Conservation (phyloP, 2,113 vertebrate species). For the Erythrolamprus reginae region DNA sequence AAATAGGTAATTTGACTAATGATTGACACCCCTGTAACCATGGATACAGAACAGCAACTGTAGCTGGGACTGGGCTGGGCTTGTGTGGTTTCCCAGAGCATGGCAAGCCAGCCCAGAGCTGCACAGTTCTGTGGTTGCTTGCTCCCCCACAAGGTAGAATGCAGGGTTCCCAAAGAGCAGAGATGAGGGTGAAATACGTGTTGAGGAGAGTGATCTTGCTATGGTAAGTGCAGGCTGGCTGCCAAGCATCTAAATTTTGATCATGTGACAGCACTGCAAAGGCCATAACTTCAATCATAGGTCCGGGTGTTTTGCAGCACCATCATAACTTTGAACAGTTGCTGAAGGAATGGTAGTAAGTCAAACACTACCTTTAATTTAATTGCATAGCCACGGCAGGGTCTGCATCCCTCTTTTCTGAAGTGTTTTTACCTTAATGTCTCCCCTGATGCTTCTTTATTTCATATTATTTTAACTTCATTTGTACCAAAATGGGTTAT, state of each 20-base stretch:
- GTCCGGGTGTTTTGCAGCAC: neutral
- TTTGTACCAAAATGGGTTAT: neutral
- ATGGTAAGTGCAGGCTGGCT: neutral
- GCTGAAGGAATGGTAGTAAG: neutral
- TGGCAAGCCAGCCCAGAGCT: neutral
- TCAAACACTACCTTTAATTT: neutral
- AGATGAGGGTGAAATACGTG: neutral
- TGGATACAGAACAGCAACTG: too few relatives aligned
- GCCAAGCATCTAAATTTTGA: neutral
- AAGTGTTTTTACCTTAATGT: neutral
- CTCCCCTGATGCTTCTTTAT: neutral
- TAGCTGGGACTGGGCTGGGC: neutral
- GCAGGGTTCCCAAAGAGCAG: neutral
- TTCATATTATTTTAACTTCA: neutral
- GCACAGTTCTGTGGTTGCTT: neutral
- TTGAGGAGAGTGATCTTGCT: neutral
- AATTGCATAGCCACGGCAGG: neutral
- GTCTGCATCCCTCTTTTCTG: neutral
- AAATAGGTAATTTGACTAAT: too few relatives aligned
- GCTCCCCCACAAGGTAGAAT: neutral
- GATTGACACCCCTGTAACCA: too few relatives aligned
- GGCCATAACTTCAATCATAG: neutral
- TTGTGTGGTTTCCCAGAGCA: neutral
- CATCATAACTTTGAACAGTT: neutral
- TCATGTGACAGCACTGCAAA: neutral